These are phyloP conservation scores for Eospalax fontanierii DNA, from an alignment of 2,797 vertebrate genomes.

Conservation along the genomic window DNA sequence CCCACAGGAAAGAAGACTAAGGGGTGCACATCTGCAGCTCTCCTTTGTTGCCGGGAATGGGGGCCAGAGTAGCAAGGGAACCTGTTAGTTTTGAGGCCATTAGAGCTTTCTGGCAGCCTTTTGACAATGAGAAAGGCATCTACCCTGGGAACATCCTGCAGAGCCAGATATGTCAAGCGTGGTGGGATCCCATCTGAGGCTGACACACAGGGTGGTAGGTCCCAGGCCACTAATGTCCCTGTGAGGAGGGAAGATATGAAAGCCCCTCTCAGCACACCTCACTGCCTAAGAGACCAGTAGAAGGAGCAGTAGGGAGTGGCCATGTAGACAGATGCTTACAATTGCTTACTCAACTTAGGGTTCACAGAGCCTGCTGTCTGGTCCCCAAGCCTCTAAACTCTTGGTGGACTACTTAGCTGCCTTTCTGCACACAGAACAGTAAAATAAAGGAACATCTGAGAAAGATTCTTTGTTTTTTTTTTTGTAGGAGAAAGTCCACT, in stretches of 20 bases:
- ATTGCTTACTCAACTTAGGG: not conserved
- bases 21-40: not conserved
- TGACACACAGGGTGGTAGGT: not conserved
- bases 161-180: not conserved
- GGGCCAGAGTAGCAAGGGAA: not conserved
- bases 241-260: not conserved
- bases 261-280: not conserved
- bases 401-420: not conserved
- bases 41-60: not conserved
- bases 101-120: not conserved
- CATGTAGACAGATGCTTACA: not conserved
- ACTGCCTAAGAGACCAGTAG: not conserved
- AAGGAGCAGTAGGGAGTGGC: not conserved
- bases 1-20: slow-evolving; percentile 27
- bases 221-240: not conserved
- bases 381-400: not conserved
- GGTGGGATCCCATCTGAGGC: not conserved
- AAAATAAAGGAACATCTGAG: slow-evolving; percentile 71
- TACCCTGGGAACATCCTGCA: not conserved
- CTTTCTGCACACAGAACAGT: not conserved
- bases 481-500: slow-evolving; percentile 75
- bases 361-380: not conserved
- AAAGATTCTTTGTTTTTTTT: slow-evolving; percentile 82
- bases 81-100: not conserved
- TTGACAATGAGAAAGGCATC: not conserved